These are phyloP conservation scores for Fulmarus glacialis DNA, from an alignment of 2,113 vertebrate genomes.

Conservation along the genomic window DNA sequence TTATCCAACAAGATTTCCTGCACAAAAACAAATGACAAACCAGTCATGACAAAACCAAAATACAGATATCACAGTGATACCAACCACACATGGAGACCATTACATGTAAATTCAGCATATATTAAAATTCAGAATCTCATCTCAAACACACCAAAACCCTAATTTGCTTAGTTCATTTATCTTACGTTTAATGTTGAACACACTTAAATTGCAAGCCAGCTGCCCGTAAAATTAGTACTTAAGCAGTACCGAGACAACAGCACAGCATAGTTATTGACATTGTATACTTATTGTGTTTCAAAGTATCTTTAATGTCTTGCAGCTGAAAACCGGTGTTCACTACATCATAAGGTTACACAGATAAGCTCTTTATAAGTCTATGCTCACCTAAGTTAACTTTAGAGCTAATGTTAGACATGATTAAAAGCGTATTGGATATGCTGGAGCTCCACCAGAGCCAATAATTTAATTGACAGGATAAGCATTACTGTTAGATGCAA, in stretches of 20 bases:
- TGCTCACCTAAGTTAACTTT: not conserved
- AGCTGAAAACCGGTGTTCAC: not conserved
- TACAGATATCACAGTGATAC: constrained; percentile 61
- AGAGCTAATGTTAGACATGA: constrained; percentile 5
- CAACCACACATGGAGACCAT: constrained; percentile 53
- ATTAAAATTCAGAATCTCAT: not conserved
- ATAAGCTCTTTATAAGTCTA: not conserved
- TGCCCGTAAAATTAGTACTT: not conserved
- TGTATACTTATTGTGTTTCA: not conserved
- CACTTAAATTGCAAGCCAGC: not conserved
- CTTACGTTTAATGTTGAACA: not conserved
- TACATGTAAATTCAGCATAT: not conserved
- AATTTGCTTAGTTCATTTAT: not conserved
- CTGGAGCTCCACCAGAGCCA: not conserved
- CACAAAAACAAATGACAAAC: constrained; percentile 85
- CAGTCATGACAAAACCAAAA: constrained; percentile 79
- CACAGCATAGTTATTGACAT: not conserved
- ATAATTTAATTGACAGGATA: constrained; percentile 5
- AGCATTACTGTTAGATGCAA: not conserved
- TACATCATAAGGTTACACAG: not conserved
- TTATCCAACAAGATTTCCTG: constrained; percentile 97
- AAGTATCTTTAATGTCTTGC: not conserved
- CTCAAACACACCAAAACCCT: not conserved
- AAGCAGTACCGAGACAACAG: not conserved
- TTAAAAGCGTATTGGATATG: not conserved